Conservation (phyloP, 2,113 vertebrate genomes). For the Polyodon spathula region DNA sequence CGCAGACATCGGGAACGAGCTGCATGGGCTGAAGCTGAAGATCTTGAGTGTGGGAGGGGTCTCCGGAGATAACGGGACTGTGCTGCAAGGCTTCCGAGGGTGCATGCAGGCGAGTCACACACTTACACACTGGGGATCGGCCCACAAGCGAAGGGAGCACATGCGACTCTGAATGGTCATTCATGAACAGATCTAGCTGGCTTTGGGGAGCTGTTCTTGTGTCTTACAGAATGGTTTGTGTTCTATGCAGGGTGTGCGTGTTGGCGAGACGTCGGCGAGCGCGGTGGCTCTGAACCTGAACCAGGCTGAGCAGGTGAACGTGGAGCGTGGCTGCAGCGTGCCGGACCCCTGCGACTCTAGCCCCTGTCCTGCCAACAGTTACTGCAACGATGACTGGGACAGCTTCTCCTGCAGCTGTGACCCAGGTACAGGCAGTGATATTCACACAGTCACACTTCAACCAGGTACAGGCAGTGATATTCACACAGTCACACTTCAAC, state of each 20-base stretch:
- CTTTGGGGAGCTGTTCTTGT: neutral
- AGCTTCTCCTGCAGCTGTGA: slow-evolving; percentile 80
- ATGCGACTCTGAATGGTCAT: neutral
- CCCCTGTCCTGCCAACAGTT: slow-evolving; percentile 78
- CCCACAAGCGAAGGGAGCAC: neutral
- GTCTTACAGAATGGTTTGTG: slow-evolving; percentile 2
- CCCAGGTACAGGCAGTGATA: slow-evolving; percentile 43
- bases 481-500: no score
- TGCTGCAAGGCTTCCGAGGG: slow-evolving; percentile 74
- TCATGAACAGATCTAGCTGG: neutral
- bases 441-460: neutral
- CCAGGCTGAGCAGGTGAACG: slow-evolving; percentile 60
- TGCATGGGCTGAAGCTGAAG: slow-evolving; percentile 66
- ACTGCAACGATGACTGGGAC: slow-evolving; percentile 82
- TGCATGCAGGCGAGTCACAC: slow-evolving; percentile 71
- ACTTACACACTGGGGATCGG: neutral
- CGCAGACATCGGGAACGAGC: slow-evolving; percentile 57
- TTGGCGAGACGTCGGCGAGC: slow-evolving; percentile 46
- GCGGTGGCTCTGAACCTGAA: slow-evolving; percentile 49
- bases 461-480: no score
- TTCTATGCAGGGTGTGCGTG: slow-evolving; percentile 61
- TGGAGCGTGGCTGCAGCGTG: slow-evolving; percentile 72
- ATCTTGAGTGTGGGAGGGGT: slow-evolving; percentile 65
- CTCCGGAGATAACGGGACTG: slow-evolving; percentile 39
- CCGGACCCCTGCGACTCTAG: slow-evolving; percentile 76